phyloP scores from a whole-genome alignment of 2,888 invertebrate species.

The Conchocele bisecta region DNA sequence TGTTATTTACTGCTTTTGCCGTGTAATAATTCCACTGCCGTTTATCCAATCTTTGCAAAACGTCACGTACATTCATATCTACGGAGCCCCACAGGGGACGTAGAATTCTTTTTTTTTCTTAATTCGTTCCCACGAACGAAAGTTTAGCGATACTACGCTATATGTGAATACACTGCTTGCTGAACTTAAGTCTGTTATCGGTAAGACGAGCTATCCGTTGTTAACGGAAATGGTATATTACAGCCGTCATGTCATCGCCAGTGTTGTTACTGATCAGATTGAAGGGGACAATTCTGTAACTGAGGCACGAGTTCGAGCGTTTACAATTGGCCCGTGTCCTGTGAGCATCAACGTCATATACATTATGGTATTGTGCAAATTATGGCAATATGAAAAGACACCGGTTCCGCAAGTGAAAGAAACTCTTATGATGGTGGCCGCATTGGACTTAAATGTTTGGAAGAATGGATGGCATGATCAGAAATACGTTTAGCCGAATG shows the following conservation, averaged over 20 bases:
- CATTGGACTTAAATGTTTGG: constrained; percentile 43
- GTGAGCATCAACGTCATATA: constrained; percentile 53
- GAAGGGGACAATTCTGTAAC: constrained; percentile 27
- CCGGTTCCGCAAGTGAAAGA: constrained; percentile 21
- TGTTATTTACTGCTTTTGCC: too few species aligned
- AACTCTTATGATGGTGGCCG: constrained; percentile 30
- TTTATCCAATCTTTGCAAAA: too few species aligned
- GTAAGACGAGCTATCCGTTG: constrained; percentile 22
- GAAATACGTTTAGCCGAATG: constrained; percentile 47
- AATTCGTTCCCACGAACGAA: constrained; percentile 34
- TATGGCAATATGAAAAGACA: constrained; percentile 50
- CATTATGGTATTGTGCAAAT: constrained; percentile 42
- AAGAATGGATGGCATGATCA: constrained; percentile 27
- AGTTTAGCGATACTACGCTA: constrained; percentile 24
- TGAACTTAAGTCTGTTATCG: constrained; percentile 32
- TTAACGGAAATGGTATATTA: constrained; percentile 38
- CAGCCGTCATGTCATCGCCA: constrained; percentile 35
- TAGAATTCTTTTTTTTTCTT: constrained; percentile 24
- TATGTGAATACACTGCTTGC: constrained; percentile 41
- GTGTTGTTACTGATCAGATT: constrained; percentile 32
- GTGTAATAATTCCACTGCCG: too few species aligned
- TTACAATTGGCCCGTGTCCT: constrained; percentile 34
- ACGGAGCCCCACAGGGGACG: too few species aligned
- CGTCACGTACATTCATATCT: too few species aligned
- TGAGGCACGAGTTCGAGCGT: constrained; percentile 39